phyloP scores from a whole-genome alignment of 2,888 invertebrate genomes.

The Agriopis aurantiaria region DNA sequence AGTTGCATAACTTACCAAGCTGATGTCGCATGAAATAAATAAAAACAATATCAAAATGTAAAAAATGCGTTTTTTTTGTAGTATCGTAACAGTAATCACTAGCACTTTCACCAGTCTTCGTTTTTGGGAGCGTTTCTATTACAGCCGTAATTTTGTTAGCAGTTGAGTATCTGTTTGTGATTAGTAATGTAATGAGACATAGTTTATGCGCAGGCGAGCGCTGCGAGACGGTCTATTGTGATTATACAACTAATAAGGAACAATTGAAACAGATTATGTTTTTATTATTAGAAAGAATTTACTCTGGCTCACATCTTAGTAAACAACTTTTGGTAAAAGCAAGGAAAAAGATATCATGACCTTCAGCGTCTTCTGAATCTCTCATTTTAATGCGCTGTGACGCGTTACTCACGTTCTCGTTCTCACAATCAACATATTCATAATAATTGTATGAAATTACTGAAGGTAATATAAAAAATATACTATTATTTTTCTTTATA shows the following conservation, averaged over 20 bases:
- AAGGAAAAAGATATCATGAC: background rate
- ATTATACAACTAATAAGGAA: slow-evolving; percentile 44
- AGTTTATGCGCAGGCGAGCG: slow-evolving; percentile 41
- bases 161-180: slow-evolving; percentile 23
- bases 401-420: too few relatives aligned
- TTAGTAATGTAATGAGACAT: background rate
- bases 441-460: too few relatives aligned
- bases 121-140: too few relatives aligned
- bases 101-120: too few relatives aligned
- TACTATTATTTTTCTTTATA: too few relatives aligned
- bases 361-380: background rate
- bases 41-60: too few relatives aligned
- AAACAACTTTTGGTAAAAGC: background rate
- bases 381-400: background rate
- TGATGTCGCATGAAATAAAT: too few relatives aligned
- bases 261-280: slow-evolving; percentile 42
- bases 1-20: too few relatives aligned
- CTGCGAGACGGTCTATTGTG: slow-evolving; percentile 42
- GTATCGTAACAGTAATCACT: too few relatives aligned
- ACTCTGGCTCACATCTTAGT: background rate
- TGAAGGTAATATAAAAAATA: too few relatives aligned
- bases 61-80: background rate
- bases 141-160: background rate
- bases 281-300: slow-evolving; percentile 10
- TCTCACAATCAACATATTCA: too few relatives aligned